Evolutionary conservation across 1,140 invertebrate species (phyloP).

Genomic region (Latrodectus geometricus): DNA sequence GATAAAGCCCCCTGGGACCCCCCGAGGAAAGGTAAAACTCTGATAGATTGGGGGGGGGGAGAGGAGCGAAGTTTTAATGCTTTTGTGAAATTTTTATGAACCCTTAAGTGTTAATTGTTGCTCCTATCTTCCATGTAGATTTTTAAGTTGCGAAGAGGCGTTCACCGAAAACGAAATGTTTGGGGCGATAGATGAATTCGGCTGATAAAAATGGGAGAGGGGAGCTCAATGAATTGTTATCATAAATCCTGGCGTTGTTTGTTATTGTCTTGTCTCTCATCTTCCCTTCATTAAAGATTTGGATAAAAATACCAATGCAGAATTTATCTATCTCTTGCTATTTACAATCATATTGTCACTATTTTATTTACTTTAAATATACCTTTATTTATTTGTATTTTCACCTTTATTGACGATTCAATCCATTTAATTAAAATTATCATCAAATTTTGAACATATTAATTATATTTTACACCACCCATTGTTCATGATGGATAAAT

Average conservation of each 20-base stretch:
- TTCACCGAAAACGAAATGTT: constrained; percentile 3
- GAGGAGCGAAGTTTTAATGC: constrained; percentile 10
- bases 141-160: neutral
- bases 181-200: neutral
- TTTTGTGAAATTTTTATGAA: constrained; percentile 34
- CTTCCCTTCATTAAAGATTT: too few relatives aligned
- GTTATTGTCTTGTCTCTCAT: too few relatives aligned
- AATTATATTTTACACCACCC: too few relatives aligned
- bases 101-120: constrained; percentile 24
- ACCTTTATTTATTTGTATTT: too few relatives aligned
- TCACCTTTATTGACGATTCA: too few relatives aligned
- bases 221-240: constrained; percentile 10
- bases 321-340: too few relatives aligned
- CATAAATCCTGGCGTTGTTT: neutral
- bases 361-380: too few relatives aligned
- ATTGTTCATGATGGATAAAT: too few relatives aligned
- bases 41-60: neutral
- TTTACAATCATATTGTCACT: too few relatives aligned
- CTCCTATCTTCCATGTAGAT: neutral
- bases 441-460: too few relatives aligned
- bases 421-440: too few relatives aligned
- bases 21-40: neutral
- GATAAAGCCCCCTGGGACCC: neutral
- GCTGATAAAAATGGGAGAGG: neutral
- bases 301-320: too few relatives aligned